Percentiles rank a stretch among this genome's conserved stretches.
Evolutionary conservation across 2,888 invertebrate genomes (phyloP).

Genomic region (Cryptocheilus praepositus): DNA sequence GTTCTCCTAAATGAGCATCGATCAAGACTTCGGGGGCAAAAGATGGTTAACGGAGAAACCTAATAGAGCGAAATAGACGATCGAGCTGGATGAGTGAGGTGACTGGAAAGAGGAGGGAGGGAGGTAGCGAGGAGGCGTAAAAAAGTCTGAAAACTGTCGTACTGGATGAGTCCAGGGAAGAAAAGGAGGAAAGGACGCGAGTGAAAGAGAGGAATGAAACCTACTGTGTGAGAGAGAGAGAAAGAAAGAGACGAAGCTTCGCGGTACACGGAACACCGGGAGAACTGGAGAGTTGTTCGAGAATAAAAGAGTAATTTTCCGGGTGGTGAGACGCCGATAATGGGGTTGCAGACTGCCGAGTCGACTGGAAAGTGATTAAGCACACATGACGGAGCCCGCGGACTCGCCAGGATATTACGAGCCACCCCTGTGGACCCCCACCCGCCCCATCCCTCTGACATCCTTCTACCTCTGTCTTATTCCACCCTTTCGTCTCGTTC

Average conservation of each 20-base stretch:
- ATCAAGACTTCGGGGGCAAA: slow-evolving; percentile 6
- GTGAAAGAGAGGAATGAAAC: slow-evolving; percentile 25
- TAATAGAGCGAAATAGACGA: slow-evolving; percentile 56
- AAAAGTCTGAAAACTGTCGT: slow-evolving; percentile 36
- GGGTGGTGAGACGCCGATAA: slow-evolving; percentile 73
- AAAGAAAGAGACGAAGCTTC: slow-evolving; percentile 44
- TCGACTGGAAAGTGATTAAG: slow-evolving; percentile 75
- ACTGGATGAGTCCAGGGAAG: slow-evolving; percentile 34
- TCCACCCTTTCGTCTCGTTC: slow-evolving; percentile 37
- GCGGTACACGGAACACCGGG: slow-evolving; percentile 56
- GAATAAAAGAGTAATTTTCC: slow-evolving; percentile 75
- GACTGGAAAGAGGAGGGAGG: slow-evolving; percentile 17
- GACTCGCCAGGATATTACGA: slow-evolving; percentile 72
- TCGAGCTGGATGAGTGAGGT: slow-evolving; percentile 4
- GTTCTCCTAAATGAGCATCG: too few relatives aligned
- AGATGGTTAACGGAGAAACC: slow-evolving; percentile 49
- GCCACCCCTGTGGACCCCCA: slow-evolving; percentile 54
- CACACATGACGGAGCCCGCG: slow-evolving; percentile 73
- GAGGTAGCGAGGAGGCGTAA: slow-evolving; percentile 6
- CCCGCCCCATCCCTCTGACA: slow-evolving; percentile 28
- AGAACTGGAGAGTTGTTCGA: slow-evolving; percentile 66
- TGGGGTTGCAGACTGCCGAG: slow-evolving; percentile 73
- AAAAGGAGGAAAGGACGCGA: slow-evolving; percentile 22
- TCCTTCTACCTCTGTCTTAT: slow-evolving; percentile 11
- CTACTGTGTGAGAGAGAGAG: slow-evolving; percentile 29